Conservation (phyloP, 2,888 invertebrate species). For the Drosophila bunnanda region DNA sequence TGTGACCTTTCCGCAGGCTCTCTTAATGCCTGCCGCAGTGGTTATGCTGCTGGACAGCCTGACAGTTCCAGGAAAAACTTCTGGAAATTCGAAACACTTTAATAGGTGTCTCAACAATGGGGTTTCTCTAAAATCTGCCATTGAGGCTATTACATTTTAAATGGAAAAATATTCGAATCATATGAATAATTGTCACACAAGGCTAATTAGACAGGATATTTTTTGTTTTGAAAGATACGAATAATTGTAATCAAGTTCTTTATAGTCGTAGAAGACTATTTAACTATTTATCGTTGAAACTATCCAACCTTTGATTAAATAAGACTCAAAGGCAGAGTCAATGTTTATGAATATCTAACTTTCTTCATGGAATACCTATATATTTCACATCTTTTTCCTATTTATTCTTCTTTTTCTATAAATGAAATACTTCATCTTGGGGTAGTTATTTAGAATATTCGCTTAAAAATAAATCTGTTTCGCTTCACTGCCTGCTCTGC, state of each 20-base stretch:
- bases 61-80: neutral
- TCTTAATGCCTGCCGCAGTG: neutral
- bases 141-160: neutral
- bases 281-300: no score
- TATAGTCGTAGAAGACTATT: neutral
- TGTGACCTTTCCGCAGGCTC: constrained; percentile 14
- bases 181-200: neutral
- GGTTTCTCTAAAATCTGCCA: neutral
- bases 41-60: neutral
- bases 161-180: neutral
- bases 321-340: neutral
- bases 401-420: constrained; percentile 26
- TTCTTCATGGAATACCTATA: neutral
- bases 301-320: neutral
- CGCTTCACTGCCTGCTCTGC: neutral
- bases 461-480: neutral
- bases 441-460: neutral
- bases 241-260: no score
- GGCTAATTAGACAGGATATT: no score
- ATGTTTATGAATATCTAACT: neutral
- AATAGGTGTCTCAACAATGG: neutral
- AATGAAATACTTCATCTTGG: neutral
- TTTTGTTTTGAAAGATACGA: no score
- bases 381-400: constrained; percentile 11
- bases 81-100: neutral